Percentiles rank a stretch among this genome's conserved stretches.
Conservation (phyloP, 1,140 invertebrate genomes). For the Aphis gossypii region DNA sequence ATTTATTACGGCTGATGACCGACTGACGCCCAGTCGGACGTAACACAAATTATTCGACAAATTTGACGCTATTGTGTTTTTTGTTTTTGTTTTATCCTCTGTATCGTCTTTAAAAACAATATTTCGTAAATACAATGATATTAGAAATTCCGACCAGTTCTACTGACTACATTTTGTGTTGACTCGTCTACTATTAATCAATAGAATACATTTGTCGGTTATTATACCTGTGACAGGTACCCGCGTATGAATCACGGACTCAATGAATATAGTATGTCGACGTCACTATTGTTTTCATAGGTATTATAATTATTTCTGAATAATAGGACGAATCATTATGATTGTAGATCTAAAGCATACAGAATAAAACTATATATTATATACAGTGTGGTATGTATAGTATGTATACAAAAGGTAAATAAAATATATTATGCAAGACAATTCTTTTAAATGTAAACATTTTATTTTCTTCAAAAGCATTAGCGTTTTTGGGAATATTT, state of each 20-base stretch:
- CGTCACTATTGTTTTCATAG: neutral
- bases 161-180: neutral
- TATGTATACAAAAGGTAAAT: neutral
- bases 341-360: neutral
- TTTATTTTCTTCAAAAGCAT: neutral
- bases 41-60: neutral
- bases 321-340: neutral
- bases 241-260: neutral
- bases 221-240: neutral
- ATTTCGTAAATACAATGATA: conserved; percentile 30
- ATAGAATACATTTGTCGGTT: conserved; percentile 5
- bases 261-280: neutral
- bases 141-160: neutral
- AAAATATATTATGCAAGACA: too few species aligned
- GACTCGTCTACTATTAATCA: neutral
- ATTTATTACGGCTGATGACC: neutral
- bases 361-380: too few species aligned
- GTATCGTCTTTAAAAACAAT: neutral
- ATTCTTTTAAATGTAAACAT: neutral
- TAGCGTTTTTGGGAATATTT: neutral
- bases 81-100: neutral
- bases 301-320: neutral
- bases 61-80: neutral
- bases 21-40: neutral
- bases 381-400: too few species aligned